A percentile compares a stretch with the other conserved stretches of the same genome.
Evolutionary conservation across 2,113 vertebrate species (phyloP).

Genomic region (Apodemus speciosus): DNA sequence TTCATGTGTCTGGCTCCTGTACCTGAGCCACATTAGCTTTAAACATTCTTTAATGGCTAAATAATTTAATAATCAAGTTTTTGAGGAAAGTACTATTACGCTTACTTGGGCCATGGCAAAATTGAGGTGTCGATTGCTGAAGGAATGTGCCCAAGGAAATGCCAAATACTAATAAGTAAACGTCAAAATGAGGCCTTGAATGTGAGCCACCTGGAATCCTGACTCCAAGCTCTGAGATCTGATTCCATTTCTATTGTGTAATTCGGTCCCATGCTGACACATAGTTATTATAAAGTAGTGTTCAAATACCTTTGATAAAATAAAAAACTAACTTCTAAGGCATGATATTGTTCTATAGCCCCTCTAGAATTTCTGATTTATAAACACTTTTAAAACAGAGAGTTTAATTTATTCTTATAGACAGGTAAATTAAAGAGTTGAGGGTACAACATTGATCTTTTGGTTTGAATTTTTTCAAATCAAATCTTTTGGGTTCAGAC

Average conservation of each 20-base stretch:
- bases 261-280: neutral
- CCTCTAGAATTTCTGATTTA: conserved; percentile 51
- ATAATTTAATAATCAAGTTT: neutral
- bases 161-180: neutral
- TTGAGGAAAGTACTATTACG: neutral
- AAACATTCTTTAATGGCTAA: neutral
- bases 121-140: neutral
- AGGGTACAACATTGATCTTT: neutral
- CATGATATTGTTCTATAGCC: neutral
- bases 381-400: neutral
- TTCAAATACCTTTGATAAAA: neutral
- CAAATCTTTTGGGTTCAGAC: too few relatives aligned
- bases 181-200: neutral
- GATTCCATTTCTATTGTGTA: neutral
- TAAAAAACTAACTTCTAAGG: neutral
- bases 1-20: neutral
- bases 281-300: neutral
- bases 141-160: neutral
- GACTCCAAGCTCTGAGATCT: neutral
- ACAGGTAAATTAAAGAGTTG: conserved; percentile 11
- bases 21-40: neutral
- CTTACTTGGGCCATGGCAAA: neutral
- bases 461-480: too few relatives aligned
- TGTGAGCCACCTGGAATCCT: neutral
- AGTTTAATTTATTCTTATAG: conserved; percentile 12